Evolutionary conservation across 2,113 vertebrate genomes (phyloP).

Genomic region (Laticauda laticaudata): DNA sequence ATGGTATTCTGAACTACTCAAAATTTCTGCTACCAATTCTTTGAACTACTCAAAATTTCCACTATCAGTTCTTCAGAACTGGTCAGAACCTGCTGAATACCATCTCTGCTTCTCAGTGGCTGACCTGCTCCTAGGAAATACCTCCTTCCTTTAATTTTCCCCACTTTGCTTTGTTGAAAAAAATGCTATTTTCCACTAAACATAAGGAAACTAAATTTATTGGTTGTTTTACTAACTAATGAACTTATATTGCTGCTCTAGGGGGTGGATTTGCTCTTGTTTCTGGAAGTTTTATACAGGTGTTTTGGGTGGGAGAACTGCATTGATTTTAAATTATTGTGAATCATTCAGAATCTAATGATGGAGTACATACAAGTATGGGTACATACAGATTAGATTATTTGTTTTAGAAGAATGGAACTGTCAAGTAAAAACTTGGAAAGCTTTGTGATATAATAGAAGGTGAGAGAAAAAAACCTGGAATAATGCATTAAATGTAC

Average conservation of each 20-base stretch:
- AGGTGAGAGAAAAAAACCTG: neutral
- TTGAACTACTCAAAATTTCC: too few species aligned
- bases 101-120: too few species aligned
- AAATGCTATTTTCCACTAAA: neutral
- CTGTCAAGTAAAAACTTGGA: neutral
- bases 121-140: neutral
- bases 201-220: neutral
- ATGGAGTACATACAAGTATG: neutral
- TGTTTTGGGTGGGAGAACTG: neutral
- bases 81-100: too few species aligned
- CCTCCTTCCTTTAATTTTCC: neutral
- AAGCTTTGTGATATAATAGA: neutral
- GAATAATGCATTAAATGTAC: neutral
- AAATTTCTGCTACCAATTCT: too few species aligned
- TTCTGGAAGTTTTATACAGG: neutral
- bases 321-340: neutral
- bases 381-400: neutral
- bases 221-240: neutral
- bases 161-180: neutral
- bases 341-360: neutral
- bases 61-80: too few species aligned
- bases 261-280: neutral
- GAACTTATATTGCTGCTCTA: too few species aligned
- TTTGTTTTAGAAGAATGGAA: neutral
- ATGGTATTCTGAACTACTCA: too few species aligned